phyloP scores from a whole-genome alignment of 1,140 invertebrate genomes.

The Pararge aegeria region DNA sequence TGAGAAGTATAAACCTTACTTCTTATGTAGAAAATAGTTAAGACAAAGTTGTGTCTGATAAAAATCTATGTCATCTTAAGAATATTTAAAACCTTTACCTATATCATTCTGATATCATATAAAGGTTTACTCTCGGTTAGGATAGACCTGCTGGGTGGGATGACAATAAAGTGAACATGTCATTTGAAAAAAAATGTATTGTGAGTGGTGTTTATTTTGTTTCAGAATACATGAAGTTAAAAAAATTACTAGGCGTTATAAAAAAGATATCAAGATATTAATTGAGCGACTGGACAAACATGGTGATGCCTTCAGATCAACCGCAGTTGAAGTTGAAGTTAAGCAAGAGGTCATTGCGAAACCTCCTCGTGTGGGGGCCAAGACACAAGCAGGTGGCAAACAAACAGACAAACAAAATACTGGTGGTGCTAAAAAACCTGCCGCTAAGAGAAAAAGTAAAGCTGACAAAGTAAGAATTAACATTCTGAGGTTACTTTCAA shows the following conservation, averaged over 20 bases:
- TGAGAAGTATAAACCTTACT: too few relatives aligned
- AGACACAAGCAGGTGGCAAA: slow-evolving; percentile 62
- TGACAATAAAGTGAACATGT: too few relatives aligned
- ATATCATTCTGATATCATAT: too few relatives aligned
- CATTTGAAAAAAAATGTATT: too few relatives aligned
- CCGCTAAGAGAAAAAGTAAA: slow-evolving; percentile 75
- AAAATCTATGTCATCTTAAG: too few relatives aligned
- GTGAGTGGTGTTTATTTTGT: too few relatives aligned
- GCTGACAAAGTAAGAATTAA: slow-evolving; percentile 62
- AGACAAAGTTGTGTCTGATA: too few relatives aligned
- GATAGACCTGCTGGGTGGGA: too few relatives aligned
- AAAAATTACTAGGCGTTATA: slow-evolving; percentile 79
- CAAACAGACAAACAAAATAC: slow-evolving; percentile 59
- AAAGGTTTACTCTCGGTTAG: too few relatives aligned
- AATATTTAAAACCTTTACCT: too few relatives aligned
- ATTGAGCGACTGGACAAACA: slow-evolving; percentile 76
- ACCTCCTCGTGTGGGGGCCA: slow-evolving; percentile 40
- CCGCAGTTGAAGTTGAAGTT: slow-evolving; percentile 61
- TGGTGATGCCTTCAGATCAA: slow-evolving; percentile 72
- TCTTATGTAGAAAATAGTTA: too few relatives aligned
- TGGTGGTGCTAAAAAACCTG: slow-evolving; percentile 62
- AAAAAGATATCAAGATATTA: slow-evolving; percentile 80
- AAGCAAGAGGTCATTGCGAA: slow-evolving; percentile 55
- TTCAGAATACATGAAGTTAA: slow-evolving; percentile 82
- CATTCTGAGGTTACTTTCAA: too few relatives aligned